phyloP scores from a whole-genome alignment of 2,113 vertebrate genomes.

The Fregetta grallaria region DNA sequence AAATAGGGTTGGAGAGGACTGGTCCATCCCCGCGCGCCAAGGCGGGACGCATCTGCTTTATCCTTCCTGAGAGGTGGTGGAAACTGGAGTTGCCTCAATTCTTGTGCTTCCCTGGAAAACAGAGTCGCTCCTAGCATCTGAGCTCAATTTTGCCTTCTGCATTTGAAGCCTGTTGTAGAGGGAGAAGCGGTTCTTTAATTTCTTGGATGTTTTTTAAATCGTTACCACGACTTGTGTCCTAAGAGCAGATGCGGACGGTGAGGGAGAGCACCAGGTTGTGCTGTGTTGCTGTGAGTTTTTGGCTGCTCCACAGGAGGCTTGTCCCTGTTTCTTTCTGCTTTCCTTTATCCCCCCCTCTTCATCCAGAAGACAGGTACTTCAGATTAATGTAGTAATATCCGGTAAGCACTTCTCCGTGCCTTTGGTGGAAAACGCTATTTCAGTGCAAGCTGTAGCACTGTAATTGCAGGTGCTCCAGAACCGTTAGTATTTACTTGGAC shows the following conservation, averaged over 20 bases:
- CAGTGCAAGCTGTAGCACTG: neutral
- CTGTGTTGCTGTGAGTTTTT: neutral
- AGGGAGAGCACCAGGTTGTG: neutral
- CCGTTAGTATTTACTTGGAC: neutral
- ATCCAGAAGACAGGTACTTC: neutral
- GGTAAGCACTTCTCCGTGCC: neutral
- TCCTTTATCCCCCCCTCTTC: neutral
- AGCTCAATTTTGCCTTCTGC: neutral
- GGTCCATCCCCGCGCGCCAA: accelerated
- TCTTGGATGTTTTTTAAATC: neutral
- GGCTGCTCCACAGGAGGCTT: neutral
- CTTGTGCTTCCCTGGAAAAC: neutral
- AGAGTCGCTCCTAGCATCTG: neutral
- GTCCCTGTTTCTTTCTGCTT: neutral
- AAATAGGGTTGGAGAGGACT: accelerated
- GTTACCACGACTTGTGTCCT: accelerated
- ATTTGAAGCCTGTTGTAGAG: neutral
- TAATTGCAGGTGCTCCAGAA: neutral
- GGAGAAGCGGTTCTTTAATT: neutral
- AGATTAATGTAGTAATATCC: neutral
- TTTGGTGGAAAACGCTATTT: neutral
- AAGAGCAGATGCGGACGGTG: neutral
- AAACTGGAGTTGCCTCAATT: accelerated
- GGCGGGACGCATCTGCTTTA: neutral
- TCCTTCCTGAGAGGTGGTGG: neutral